Base-by-base conservation (phyloP, 2,888 invertebrate species). In the Netelia fuscicornis region DNA sequence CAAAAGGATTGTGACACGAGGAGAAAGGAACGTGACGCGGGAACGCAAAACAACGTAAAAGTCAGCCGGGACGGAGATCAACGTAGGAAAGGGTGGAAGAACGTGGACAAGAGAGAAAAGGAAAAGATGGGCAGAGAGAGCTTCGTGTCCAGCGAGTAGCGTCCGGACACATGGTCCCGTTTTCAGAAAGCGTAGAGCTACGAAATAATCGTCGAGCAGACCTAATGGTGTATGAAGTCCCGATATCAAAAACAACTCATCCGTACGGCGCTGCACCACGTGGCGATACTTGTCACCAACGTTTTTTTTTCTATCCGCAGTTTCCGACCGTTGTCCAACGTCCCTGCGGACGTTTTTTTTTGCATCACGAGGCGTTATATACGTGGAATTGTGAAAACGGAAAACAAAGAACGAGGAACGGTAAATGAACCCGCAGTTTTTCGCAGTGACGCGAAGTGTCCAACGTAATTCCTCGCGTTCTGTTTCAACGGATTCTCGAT, bases 211-310 rank as follows among this genome's bases (percentile, higher is more conserved):
- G 90, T 88, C 88, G 81, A 72, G 75, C 88, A 87, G 75, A 90
- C 87, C 90, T 93, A 93, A 93, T 93, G 93, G 93, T 88, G 91
- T 90, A 92, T 93, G 86, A 93, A 93, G 90, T 87, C 88, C 92
- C 89, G 93, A 93, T 93, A 93, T 91, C 92, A 91, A 91, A 80
- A 92, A 92, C 91, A 91, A 91, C 90, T 91, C 91, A 83, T 77
- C 83, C 83, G 76, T 76, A 76, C 37, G 37, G 44, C 44, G 25
- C 52, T 58, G 20, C 10, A 70, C 37, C 79, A 76, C 79, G 79
- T 78, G 77, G 71, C 71, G 37, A 68, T 82, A 76, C 77, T 65
- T 17, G 30, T 54, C 68, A 42, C 54, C n/a, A 62, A 70, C 6
- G 37, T 37, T 6, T 37, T 75, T 75, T 81, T 81, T 75, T 68